Evolutionary conservation across 2,888 invertebrate genomes (phyloP).

Genomic region (Buathra laborator): DNA sequence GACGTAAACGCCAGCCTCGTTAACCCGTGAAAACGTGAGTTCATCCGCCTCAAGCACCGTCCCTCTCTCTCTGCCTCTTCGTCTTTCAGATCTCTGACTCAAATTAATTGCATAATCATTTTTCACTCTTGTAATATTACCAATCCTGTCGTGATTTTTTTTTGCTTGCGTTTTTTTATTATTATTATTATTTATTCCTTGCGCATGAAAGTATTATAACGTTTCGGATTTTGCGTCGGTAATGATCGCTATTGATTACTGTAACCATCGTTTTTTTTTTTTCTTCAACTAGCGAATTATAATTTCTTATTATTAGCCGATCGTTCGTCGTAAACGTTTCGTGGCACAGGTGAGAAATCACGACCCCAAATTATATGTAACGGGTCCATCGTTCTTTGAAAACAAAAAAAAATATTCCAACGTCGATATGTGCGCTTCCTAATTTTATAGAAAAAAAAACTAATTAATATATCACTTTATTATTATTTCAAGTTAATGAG

Average conservation of each 20-base stretch:
- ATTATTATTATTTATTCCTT: conserved; percentile 17
- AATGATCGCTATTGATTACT: conserved; percentile 59
- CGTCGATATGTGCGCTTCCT: no score
- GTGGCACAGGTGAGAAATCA: neutral
- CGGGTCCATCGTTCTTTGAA: no score
- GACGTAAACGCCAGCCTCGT: conserved; percentile 77
- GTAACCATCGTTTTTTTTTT: conserved; percentile 25
- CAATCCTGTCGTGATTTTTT: conserved; percentile 45
- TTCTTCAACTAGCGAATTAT: neutral
- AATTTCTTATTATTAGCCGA: neutral
- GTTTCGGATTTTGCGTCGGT: conserved; percentile 25
- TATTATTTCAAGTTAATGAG: no score
- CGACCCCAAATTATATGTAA: neutral
- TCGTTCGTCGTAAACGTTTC: neutral
- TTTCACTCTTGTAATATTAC: conserved; percentile 64
- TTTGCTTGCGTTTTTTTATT: conserved; percentile 18
- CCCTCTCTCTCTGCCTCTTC: conserved; percentile 27
- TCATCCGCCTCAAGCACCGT: conserved; percentile 67
- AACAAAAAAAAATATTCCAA: no score
- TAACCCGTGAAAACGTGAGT: conserved; percentile 76
- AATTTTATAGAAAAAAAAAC: no score
- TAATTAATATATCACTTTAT: no score
- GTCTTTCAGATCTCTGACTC: conserved; percentile 59
- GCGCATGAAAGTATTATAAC: conserved; percentile 40
- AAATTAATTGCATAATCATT: conserved; percentile 69